These are phyloP conservation scores for Hydrolagus affinis DNA, from an alignment of 2,113 vertebrate genomes.

Conservation along the genomic window DNA sequence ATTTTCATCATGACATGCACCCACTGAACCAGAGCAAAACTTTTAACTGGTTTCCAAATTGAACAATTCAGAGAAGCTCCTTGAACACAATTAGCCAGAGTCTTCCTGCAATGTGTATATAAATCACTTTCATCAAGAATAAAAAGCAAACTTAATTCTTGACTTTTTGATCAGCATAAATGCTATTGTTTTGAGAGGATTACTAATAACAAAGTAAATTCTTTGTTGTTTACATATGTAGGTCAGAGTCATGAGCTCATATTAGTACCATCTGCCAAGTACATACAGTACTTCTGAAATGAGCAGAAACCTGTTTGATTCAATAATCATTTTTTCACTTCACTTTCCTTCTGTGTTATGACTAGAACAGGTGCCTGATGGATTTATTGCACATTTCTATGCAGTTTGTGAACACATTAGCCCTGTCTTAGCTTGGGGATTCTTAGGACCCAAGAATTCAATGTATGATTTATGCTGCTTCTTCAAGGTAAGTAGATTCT, in stretches of 20 bases:
- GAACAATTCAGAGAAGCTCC: too few species aligned
- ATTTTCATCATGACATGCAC: too few species aligned
- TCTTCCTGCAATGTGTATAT: too few species aligned
- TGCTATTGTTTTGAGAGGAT: too few species aligned
- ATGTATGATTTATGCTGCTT: conserved; percentile 87
- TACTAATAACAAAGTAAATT: neutral
- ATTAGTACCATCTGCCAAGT: neutral
- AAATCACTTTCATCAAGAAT: neutral
- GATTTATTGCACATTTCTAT: conserved; percentile 93
- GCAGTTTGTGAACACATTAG: conserved; percentile 88
- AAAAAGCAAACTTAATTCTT: neutral
- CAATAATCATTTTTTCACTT: neutral
- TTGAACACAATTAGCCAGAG: too few species aligned
- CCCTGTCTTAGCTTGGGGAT: conserved; percentile 90
- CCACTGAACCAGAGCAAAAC: too few species aligned
- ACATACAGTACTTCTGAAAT: neutral
- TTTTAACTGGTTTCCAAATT: too few species aligned
- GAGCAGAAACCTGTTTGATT: too few species aligned
- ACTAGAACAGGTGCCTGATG: conserved; percentile 67
- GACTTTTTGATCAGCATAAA: neutral
- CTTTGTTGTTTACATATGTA: neutral
- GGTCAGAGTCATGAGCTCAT: neutral
- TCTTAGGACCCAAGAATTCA: conserved; percentile 82
- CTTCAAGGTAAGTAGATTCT: conserved; percentile 72
- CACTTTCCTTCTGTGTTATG: neutral